phyloP scores from a whole-genome alignment of 2,113 vertebrate genomes.

The Proteles cristata region DNA sequence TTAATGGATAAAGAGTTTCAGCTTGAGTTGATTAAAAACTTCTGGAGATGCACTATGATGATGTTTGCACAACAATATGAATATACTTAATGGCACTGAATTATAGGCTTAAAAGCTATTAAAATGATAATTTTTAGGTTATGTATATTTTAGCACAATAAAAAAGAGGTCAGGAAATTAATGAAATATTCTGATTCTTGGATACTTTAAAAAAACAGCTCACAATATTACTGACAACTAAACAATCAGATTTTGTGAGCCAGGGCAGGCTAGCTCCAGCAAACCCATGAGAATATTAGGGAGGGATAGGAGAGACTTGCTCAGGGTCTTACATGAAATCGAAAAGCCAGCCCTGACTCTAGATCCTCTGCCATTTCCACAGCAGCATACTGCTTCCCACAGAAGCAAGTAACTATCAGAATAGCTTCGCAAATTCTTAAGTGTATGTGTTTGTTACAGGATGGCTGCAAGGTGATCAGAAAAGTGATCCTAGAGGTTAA shows the following conservation, averaged over 20 bases:
- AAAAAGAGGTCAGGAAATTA: background rate
- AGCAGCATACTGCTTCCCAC: background rate
- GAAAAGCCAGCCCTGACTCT: background rate
- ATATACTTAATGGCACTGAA: background rate
- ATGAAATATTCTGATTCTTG: background rate
- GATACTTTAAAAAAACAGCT: conserved; percentile 4
- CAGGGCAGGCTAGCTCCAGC: background rate
- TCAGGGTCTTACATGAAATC: background rate
- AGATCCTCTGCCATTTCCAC: background rate
- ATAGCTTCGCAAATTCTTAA: background rate
- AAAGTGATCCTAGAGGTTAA: background rate
- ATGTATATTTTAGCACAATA: background rate
- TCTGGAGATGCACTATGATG: background rate
- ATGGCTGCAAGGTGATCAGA: background rate
- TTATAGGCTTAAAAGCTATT: background rate
- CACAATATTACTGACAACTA: background rate
- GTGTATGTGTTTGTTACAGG: background rate
- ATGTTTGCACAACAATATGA: background rate
- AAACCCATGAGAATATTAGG: background rate
- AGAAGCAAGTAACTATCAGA: background rate
- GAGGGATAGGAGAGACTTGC: background rate
- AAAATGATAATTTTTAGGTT: background rate
- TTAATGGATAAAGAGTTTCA: background rate
- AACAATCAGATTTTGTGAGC: conserved; percentile 16
- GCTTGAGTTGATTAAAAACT: background rate